These are phyloP conservation scores for honey bee (Apis mellifera) DNA, from an alignment of 1,140 invertebrate species.

Conservation along the genomic window Amel_HAv3.1 CM009933.2:13141001-13141500, in stretches of 20 bases:
- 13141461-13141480: not conserved
- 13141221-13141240: too few relatives aligned
- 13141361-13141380: constrained; percentile 5
- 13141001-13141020: constrained; percentile 24
- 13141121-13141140: not conserved
- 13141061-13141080: not conserved
- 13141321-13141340: not conserved
- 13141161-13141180: too few relatives aligned
- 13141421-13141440: constrained; percentile 20
- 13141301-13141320: not conserved
- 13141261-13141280: not conserved
- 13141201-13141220: too few relatives aligned
- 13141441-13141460: not conserved
- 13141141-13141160: too few relatives aligned
- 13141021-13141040: constrained; percentile 32
- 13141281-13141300: not conserved
- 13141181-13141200: too few relatives aligned
- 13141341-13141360: not conserved
- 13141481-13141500: not conserved
- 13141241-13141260: too few relatives aligned
- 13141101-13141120: not conserved
- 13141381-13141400: constrained; percentile 26
- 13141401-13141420: not conserved
- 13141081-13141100: not conserved
- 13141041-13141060: constrained; percentile 22